Base-by-base conservation (phyloP, 2,888 invertebrate genomes). In the Epinotia bilunana region DNA sequence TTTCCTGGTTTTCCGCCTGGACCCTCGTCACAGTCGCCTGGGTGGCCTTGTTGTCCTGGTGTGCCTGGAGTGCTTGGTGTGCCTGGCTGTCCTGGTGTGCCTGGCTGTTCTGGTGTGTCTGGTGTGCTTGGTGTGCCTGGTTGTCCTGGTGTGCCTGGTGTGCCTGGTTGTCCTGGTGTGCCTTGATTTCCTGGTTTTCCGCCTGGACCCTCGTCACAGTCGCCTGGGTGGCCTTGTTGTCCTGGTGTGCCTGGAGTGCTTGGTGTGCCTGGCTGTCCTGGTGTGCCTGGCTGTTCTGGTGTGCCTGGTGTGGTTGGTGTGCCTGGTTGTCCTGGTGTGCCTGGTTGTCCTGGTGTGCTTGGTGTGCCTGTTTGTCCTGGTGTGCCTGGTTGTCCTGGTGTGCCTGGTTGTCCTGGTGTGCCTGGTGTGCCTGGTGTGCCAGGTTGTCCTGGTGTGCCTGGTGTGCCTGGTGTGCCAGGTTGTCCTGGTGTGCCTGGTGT, bases 271-370 rank as follows among this genome's bases (percentile, higher is more conserved):
- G 65, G 28, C 9, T 46, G 18, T 16, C 12, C 67, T 20, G n/a
- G 23, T 0, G 3, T 5, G 4, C 33, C 28, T 53, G 28, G 65
- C 5, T 16, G 23, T 1, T 39, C 33, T 57, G 57, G 39, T 1
- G n/a, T 16, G 0, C 3, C n/a, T n/a, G n/a, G n/a, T n/a, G n/a
- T n/a, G n/a, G n/a, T n/a, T n/a, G n/a, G n/a, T n/a, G n/a, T n/a
- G n/a, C n/a, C n/a, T n/a, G n/a, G n/a, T n/a, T n/a, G n/a, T n/a
- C n/a, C n/a, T n/a, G n/a, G n/a, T n/a, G n/a, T n/a, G n/a, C n/a
- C n/a, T n/a, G n/a, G n/a, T n/a, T n/a, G 57, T 7, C 57, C 69
- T 65, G 76, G 72, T 69, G 23, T n/a, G 33, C 39, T 43, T 12
- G 18, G 55, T 46, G 1, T 16, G 16, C 49, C 49, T 70, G 46